Conservation (phyloP, 2,797 vertebrate genomes). For the Leptodactylus fallax region DNA sequence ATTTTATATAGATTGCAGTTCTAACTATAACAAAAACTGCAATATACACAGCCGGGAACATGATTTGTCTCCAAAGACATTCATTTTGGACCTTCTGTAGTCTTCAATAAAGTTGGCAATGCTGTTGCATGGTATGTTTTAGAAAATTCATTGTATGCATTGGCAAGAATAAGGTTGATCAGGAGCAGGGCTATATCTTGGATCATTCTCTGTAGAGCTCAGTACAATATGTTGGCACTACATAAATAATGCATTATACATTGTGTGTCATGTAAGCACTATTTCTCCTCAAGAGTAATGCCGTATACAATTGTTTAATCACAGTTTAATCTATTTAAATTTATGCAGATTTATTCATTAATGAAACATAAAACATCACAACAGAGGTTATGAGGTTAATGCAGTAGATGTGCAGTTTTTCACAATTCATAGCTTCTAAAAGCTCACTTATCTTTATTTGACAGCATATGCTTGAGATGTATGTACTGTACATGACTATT, state of each 20-base stretch:
- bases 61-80: too few relatives aligned
- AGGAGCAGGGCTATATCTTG: too few relatives aligned
- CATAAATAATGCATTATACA: neutral
- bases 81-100: too few relatives aligned
- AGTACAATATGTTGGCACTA: neutral
- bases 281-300: neutral
- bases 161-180: neutral
- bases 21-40: too few relatives aligned
- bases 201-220: neutral
- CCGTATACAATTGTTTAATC: neutral
- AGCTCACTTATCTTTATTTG: slow-evolving; percentile 17
- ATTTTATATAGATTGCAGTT: too few relatives aligned
- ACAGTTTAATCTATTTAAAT: slow-evolving; percentile 39
- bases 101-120: too few relatives aligned
- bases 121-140: too few relatives aligned
- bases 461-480: neutral
- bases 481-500: neutral
- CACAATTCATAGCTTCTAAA: neutral
- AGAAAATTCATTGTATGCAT: too few relatives aligned
- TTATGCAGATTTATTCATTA: slow-evolving; percentile 41
- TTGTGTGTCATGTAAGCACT: neutral
- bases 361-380: slow-evolving; percentile 42
- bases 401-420: slow-evolving; percentile 25
- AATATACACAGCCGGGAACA: too few relatives aligned
- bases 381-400: slow-evolving; percentile 48